A percentile compares a stretch with the other conserved stretches of the same genome.
Conservation (phyloP, 2,888 invertebrate genomes). For the Trichopria drosophilae region DNA sequence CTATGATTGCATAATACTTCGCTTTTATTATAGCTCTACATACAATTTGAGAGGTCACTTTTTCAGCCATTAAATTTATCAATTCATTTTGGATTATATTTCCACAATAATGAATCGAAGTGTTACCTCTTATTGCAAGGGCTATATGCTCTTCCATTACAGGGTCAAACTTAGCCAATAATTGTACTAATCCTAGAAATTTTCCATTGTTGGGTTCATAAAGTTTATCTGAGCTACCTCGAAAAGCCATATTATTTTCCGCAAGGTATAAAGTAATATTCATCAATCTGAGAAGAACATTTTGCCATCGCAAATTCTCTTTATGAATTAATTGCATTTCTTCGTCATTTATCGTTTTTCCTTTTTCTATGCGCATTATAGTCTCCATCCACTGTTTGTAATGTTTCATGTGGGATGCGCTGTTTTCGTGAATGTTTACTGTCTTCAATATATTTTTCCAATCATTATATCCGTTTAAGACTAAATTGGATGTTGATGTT, state of each 20-base stretch:
- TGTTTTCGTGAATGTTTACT: too few relatives aligned
- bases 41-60: background rate
- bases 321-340: too few relatives aligned
- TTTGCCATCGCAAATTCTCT: too few relatives aligned
- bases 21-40: background rate
- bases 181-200: background rate
- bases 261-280: background rate
- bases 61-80: constrained; percentile 3
- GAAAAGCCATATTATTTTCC: constrained; percentile 5
- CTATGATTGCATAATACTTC: constrained; percentile 3
- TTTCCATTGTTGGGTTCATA: constrained; percentile 3
- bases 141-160: background rate
- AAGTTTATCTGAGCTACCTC: constrained; percentile 1
- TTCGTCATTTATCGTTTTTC: too few relatives aligned
- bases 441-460: too few relatives aligned
- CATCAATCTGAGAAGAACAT: background rate
- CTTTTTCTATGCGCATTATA: too few relatives aligned
- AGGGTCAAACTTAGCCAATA: constrained; percentile 5
- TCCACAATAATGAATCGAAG: constrained; percentile 5
- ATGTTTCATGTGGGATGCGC: too few relatives aligned
- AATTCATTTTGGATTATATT: constrained; percentile 10
- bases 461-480: too few relatives aligned
- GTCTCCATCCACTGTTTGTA: too few relatives aligned
- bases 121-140: background rate
- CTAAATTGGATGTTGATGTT: too few relatives aligned